Conservation (phyloP, 2,888 invertebrate species). For the Latheticus oryzae region DNA sequence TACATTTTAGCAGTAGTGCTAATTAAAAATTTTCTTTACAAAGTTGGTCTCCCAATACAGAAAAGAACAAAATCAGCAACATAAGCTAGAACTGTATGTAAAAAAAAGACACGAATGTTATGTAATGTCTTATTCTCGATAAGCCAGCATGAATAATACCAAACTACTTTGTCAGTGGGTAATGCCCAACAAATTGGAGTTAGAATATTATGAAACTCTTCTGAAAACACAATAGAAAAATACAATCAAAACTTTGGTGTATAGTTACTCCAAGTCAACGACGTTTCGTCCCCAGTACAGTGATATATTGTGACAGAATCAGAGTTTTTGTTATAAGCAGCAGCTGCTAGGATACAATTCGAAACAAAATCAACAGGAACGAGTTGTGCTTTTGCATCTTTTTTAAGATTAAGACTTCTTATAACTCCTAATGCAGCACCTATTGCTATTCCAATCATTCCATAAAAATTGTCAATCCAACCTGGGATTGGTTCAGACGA, state of each 20-base stretch:
- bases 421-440: constrained; percentile 49
- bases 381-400: constrained; percentile 66
- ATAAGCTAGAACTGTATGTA: constrained; percentile 19
- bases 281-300: no score
- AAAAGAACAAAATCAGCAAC: constrained; percentile 13
- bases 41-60: constrained; percentile 15
- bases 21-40: constrained; percentile 5
- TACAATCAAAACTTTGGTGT: no score
- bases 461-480: constrained; percentile 67
- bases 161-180: neutral
- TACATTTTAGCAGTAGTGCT: no score
- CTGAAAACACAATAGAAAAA: no score
- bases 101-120: constrained; percentile 13
- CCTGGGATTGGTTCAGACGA: constrained; percentile 63
- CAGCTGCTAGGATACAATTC: constrained; percentile 71
- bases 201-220: no score
- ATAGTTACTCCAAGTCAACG: constrained; percentile 17
- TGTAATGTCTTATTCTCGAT: constrained; percentile 2
- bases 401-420: constrained; percentile 67
- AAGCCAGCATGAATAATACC: constrained; percentile 9
- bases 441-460: constrained; percentile 47
- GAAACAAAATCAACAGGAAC: constrained; percentile 76
- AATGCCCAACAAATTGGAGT: no score
- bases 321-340: no score
- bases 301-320: no score